Base-by-base conservation (phyloP, 1,140 invertebrate genomes). In the Bicyclus anynana region DNA sequence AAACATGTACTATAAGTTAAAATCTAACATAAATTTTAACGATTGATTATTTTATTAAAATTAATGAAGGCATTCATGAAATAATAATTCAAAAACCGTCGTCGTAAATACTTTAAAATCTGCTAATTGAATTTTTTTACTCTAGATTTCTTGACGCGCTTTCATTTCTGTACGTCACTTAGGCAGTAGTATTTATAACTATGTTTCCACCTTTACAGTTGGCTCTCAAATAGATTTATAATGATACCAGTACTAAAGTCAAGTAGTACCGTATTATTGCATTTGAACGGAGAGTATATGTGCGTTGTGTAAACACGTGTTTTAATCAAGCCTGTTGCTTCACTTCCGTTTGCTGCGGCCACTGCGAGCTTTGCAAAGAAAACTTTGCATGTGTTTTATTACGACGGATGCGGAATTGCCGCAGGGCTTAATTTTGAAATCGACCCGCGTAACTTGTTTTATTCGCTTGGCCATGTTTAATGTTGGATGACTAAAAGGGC, bases 281-380 rank as follows among this genome's bases (percentile, higher is more conserved):
- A 72, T 84, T 77, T 79, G 73, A 77, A 72, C 76, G 61, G 61
- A 61, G 72, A 70, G 72, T 74, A 65, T 74, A 65, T 72, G 80
- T 84, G 84, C 84, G 83, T 84, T 74, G 67, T 82, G 83, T 85
- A 85, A 86, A 87, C 83, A 88, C 83, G 72, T 88, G 80, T 86
- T 88, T 88, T 88, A 88, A 87, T 87, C 83, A 86, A 86, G 81
- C 84, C 85, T 86, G 85, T 88, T 88, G 85, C 83, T 87, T 80
- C 75, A 66, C 75, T 77, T 85, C 81, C 83, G 81, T 70, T 78
- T 69, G 74, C 77, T 75, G 80, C 72, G 77, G 79, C 74, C 69
- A 71, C 67, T 80, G 75, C 67, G 60, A 71, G 72, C 79, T 84
- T 58, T 53, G 80, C 80, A 88, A 88, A 86, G 85, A 88, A 88